Evolutionary conservation across 2,888 invertebrate species (phyloP).

Genomic region (Drosophila rubida): DNA sequence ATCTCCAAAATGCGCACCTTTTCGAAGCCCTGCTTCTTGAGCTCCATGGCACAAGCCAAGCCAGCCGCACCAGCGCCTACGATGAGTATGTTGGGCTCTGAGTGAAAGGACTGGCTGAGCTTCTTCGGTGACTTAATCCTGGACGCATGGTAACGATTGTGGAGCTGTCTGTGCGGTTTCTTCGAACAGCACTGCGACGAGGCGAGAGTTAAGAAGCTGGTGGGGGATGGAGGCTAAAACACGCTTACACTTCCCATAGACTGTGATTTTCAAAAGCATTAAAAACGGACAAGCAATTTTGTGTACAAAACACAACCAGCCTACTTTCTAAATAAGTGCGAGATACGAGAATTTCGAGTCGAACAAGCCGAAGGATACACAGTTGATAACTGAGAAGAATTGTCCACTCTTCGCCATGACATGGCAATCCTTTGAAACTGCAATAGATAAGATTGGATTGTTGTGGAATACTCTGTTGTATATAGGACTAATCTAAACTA

Average conservation of each 20-base stretch:
- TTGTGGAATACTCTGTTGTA: no score
- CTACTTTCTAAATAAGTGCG: not conserved
- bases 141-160: slow-evolving; percentile 39
- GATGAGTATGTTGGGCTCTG: slow-evolving; percentile 69
- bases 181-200: slow-evolving; percentile 25
- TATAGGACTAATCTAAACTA: no score
- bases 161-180: slow-evolving; percentile 4
- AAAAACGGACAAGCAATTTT: not conserved
- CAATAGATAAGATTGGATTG: no score
- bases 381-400: no score
- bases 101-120: not conserved
- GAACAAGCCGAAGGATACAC: no score
- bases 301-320: not conserved
- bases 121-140: not conserved
- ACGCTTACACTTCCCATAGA: slow-evolving; percentile 47
- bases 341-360: not conserved
- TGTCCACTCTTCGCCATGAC: no score
- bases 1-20: slow-evolving; percentile 87
- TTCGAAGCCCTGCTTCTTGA: slow-evolving; percentile 82
- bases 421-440: no score
- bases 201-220: not conserved
- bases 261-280: slow-evolving; percentile 7
- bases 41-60: slow-evolving; percentile 79
- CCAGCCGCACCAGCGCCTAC: slow-evolving; percentile 82
- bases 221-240: not conserved